Evolutionary conservation across 2,888 invertebrate genomes (phyloP).

Genomic region (Agriotes lineatus): DNA sequence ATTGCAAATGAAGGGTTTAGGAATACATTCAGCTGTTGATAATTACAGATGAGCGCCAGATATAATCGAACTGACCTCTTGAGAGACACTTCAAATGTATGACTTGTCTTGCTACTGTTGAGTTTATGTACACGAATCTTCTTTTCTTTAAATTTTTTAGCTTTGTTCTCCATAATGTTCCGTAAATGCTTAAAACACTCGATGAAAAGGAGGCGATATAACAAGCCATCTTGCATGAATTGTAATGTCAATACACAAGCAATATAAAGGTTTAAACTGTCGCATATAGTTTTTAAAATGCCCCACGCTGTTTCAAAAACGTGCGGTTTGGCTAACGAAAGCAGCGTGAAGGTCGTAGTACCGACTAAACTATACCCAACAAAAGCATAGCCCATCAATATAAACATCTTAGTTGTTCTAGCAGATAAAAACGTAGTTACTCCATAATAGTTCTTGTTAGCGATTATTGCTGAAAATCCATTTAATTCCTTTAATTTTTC

Average conservation of each 20-base stretch:
- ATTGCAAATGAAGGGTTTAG: conserved; percentile 6
- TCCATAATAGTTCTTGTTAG: conserved; percentile 1
- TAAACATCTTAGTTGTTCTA: not conserved
- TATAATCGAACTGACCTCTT: conserved; percentile 2
- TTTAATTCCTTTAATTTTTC: conserved; percentile 4
- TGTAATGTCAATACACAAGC: too few relatives aligned
- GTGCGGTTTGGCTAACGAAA: too few relatives aligned
- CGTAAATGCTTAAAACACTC: not conserved
- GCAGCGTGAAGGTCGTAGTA: too few relatives aligned
- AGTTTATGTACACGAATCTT: too few relatives aligned
- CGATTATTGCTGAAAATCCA: not conserved
- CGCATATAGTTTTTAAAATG: too few relatives aligned
- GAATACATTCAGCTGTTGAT: conserved; percentile 6
- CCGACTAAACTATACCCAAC: too few relatives aligned
- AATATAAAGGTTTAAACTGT: too few relatives aligned
- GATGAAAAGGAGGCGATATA: not conserved
- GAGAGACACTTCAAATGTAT: not conserved
- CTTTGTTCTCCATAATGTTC: too few relatives aligned
- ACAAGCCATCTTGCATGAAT: not conserved
- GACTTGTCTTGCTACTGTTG: too few relatives aligned
- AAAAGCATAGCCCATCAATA: not conserved
- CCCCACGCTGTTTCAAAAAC: too few relatives aligned
- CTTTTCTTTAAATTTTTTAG: too few relatives aligned
- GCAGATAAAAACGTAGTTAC: not conserved
- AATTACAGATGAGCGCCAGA: conserved; percentile 6